These are phyloP conservation scores for Sarcophaga bullata DNA, from an alignment of 1,140 invertebrate genomes.

Conservation along the genomic window DNA sequence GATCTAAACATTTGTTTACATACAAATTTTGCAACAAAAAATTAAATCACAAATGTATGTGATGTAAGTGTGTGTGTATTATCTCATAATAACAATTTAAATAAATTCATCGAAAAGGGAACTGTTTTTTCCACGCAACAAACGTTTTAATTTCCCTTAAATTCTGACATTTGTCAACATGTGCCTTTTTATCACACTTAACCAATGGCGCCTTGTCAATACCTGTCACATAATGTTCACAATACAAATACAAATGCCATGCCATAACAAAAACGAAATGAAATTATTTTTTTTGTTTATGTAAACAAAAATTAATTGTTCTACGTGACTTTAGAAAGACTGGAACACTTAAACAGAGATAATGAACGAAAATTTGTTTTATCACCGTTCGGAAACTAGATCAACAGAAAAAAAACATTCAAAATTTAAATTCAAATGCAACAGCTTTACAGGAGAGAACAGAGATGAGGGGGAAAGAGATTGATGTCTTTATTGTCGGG, in stretches of 20 bases:
- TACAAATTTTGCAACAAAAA: too few relatives aligned
- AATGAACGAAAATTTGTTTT: conserved; percentile 17
- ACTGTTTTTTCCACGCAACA: not conserved
- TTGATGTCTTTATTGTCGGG: not conserved
- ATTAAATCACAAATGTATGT: too few relatives aligned
- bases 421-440: not conserved
- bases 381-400: not conserved
- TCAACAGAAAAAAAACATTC: not conserved
- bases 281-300: conserved; percentile 13
- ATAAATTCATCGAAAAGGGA: not conserved
- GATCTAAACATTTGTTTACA: not conserved
- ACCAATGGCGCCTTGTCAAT: not conserved
- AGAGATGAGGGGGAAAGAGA: not conserved
- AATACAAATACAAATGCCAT: not conserved
- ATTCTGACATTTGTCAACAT: not conserved
- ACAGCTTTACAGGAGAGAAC: not conserved
- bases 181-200: not conserved
- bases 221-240: not conserved
- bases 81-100: not conserved
- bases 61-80: not conserved
- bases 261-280: too few relatives aligned
- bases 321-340: conserved; percentile 2
- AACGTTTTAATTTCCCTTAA: not conserved
- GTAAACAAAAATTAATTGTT: conserved; percentile 33
- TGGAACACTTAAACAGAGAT: not conserved